phyloP scores from a whole-genome alignment of 1,140 invertebrate genomes.

The Hyles vespertilio region DNA sequence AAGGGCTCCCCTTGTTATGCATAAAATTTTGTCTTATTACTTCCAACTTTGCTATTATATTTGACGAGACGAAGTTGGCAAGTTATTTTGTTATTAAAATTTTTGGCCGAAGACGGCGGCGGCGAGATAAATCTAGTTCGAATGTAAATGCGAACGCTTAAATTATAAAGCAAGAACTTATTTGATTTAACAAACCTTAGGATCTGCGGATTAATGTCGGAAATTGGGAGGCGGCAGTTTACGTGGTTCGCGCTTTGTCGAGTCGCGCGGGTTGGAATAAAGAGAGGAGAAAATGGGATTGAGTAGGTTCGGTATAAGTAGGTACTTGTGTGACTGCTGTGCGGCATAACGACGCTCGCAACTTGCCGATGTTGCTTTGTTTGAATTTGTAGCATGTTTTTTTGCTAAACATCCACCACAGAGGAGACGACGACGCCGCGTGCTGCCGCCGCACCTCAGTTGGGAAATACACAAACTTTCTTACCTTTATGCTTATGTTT shows the following conservation, averaged over 20 bases:
- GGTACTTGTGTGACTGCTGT: conserved; percentile 12
- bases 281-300: conserved; percentile 39
- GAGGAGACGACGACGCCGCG: too few species aligned
- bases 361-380: conserved; percentile 22
- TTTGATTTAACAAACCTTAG: conserved; percentile 66
- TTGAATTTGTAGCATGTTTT: conserved; percentile 14
- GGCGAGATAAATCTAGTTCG: conserved; percentile 51
- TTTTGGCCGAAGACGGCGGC: conserved; percentile 50
- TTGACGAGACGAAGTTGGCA: conserved; percentile 65
- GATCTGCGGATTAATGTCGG: conserved; percentile 61
- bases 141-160: conserved; percentile 64
- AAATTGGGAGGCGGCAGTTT: conserved; percentile 38
- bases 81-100: conserved; percentile 75
- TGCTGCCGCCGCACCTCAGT: too few species aligned
- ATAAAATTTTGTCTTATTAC: conserved; percentile 74
- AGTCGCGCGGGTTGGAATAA: conserved; percentile 25
- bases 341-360: conserved; percentile 14
- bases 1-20: conserved; percentile 64
- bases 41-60: conserved; percentile 72
- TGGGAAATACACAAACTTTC: too few species aligned
- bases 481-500: too few species aligned
- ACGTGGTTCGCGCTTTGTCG: conserved; percentile 37
- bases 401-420: too few species aligned
- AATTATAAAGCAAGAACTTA: conserved; percentile 68
- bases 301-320: conserved; percentile 22